Conservation (phyloP, 2,113 vertebrate genomes). For the Lagopus muta region DNA sequence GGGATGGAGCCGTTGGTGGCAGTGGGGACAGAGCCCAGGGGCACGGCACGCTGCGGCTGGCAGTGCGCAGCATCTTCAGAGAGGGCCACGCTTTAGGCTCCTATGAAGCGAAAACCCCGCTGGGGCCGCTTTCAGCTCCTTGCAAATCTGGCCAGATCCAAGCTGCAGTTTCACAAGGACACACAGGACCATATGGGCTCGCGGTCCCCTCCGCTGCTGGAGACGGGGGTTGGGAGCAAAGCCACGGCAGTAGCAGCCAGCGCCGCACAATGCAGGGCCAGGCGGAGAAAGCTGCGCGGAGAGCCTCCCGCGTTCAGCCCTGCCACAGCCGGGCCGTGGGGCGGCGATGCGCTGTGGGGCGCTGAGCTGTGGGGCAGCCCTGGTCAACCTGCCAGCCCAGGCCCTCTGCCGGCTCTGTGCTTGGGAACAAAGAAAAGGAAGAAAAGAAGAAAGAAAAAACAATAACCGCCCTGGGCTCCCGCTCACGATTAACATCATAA, state of each 20-base stretch:
- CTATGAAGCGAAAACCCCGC: background rate
- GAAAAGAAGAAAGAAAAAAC: background rate
- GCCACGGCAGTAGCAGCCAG: background rate
- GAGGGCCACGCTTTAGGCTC: background rate
- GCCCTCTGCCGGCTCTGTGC: accelerated
- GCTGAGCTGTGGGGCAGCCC: background rate
- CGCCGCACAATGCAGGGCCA: background rate
- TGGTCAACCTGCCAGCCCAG: background rate
- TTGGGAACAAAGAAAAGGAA: background rate
- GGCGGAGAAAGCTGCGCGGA: accelerated
- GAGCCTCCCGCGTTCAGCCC: background rate
- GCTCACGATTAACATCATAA: background rate
- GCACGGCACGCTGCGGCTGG: background rate
- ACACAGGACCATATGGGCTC: background rate
- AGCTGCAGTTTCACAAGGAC: background rate
- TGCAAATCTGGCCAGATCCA: background rate
- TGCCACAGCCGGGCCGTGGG: background rate
- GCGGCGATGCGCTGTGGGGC: background rate
- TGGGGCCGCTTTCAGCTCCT: background rate
- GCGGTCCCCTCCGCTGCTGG: background rate
- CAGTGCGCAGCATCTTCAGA: background rate
- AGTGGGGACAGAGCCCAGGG: background rate
- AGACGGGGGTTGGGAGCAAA: background rate
- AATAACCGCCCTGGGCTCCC: background rate
- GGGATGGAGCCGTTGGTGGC: background rate